Evolutionary conservation across 1,140 invertebrate species (phyloP).

Genomic region (Pararge aegeria): DNA sequence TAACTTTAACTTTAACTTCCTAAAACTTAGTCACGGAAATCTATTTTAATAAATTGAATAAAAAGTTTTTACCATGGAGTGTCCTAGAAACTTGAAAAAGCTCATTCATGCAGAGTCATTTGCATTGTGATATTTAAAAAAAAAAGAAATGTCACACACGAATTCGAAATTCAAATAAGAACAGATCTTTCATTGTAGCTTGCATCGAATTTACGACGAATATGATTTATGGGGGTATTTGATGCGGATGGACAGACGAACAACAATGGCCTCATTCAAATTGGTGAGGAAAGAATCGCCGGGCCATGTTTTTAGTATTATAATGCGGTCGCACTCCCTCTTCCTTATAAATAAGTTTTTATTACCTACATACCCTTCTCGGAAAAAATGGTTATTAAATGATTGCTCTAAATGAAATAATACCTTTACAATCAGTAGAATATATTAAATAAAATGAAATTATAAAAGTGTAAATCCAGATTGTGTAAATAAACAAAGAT

Average conservation of each 20-base stretch:
- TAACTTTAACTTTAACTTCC: no score
- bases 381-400: slow-evolving; percentile 33
- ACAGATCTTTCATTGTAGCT: slow-evolving; percentile 75
- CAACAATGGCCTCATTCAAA: slow-evolving; percentile 67
- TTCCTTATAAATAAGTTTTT: slow-evolving; percentile 50
- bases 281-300: slow-evolving; percentile 48
- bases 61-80: no score
- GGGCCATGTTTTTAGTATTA: slow-evolving; percentile 63
- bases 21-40: no score
- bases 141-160: slow-evolving; percentile 51
- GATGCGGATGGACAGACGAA: slow-evolving; percentile 71
- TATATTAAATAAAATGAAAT: no score
- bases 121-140: slow-evolving; percentile 26
- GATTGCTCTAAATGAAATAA: neutral
- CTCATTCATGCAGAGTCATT: slow-evolving; percentile 19
- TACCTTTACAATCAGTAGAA: no score
- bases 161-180: slow-evolving; percentile 66
- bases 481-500: no score
- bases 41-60: no score
- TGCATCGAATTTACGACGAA: slow-evolving; percentile 74
- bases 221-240: slow-evolving; percentile 74
- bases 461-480: no score
- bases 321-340: slow-evolving; percentile 65
- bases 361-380: slow-evolving; percentile 46
- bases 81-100: slow-evolving; percentile 9